Base-by-base conservation (phyloP, 2,888 invertebrate genomes). In the Ichneumoninae sp. region DNA sequence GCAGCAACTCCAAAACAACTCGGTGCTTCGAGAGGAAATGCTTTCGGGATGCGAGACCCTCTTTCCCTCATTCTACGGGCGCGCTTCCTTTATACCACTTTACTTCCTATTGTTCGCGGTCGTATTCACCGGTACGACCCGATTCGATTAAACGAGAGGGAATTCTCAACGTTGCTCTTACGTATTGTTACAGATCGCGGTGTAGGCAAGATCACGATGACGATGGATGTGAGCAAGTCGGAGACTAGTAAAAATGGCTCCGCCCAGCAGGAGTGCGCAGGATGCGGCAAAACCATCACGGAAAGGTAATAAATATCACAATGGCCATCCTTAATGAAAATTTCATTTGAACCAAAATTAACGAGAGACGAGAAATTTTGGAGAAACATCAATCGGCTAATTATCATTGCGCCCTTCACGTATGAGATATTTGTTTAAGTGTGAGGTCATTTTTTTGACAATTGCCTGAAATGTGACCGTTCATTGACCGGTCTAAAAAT, bases 201-300 rank as follows among this genome's bases (percentile, higher is more conserved):
- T 89, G 89, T 89, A 91, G 90, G 87, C 90, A 83, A 86, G 90
- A 93, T 94, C 93, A 96, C 95, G 96, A 96, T 97, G 96, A 97
- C 97, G 95, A 97, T 98, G 97, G 98, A 98, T 95, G 97, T 97
- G 93, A 96, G 96, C 93, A 97, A 97, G 95, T 96, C 96, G 92
- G 96, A 96, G 94, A 95, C 95, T 93, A 91, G 93, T 90, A 93
- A 94, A 92, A 93, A 94, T 91, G 94, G 94, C 86, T 94, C 94
- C 82, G 94, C 94, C 80, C 95, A 95, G 77, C 96, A 98, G 95
- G 97, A 98, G 69, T 99, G 98, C 94, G 98, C 98, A 74, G 98
- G 98, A 47, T 99, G 99, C 94, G 97, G 97, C 93, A 98, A 98
- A 94, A 96, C 97, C 91, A 99, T 99, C 93, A 97, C 97, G 52